A percentile compares a stretch with the other conserved stretches of the same genome.
phyloP scores from a whole-genome alignment of 35 echinoderm and acorn worm species.

The Acanthaster planci region DNA sequence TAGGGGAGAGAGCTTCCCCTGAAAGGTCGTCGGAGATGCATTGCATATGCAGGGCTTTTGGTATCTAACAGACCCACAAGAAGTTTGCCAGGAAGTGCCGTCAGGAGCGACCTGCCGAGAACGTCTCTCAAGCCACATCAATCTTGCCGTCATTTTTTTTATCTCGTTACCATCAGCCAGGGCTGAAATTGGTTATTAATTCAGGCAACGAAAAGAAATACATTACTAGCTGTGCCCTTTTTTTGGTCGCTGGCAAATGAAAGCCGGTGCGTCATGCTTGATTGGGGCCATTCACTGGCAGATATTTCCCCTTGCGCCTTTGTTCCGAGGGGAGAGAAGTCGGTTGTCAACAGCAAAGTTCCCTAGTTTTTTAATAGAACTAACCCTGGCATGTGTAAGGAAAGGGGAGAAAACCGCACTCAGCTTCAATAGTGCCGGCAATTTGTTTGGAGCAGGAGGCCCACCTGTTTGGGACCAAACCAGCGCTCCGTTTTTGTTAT shows the following conservation, averaged over 20 bases:
- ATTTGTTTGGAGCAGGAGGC: neutral
- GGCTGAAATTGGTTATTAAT: neutral
- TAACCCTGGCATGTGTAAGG: too few species aligned
- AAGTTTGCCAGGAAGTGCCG: conserved; percentile 9
- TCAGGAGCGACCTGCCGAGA: neutral
- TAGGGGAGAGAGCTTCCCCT: too few species aligned
- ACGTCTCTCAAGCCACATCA: neutral
- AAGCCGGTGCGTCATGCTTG: neutral
- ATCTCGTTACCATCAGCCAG: neutral
- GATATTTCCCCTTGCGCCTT: too few species aligned
- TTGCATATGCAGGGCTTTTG: neutral
- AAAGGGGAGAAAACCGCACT: neutral
- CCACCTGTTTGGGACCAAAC: conserved; percentile 13
- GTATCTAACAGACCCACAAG: neutral
- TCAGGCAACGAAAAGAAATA: neutral
- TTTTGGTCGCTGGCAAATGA: neutral
- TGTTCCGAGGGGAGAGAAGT: too few species aligned
- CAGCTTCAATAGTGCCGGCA: neutral
- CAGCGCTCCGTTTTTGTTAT: too few species aligned
- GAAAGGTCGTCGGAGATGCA: too few species aligned
- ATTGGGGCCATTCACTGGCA: neutral
- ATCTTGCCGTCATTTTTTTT: conserved; percentile 11
- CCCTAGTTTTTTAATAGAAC: too few species aligned
- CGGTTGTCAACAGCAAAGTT: too few species aligned
- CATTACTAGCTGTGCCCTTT: too few species aligned